Base-by-base conservation (phyloP, 2,113 vertebrate species). In the Cryptomyrus ogoouensis region DNA sequence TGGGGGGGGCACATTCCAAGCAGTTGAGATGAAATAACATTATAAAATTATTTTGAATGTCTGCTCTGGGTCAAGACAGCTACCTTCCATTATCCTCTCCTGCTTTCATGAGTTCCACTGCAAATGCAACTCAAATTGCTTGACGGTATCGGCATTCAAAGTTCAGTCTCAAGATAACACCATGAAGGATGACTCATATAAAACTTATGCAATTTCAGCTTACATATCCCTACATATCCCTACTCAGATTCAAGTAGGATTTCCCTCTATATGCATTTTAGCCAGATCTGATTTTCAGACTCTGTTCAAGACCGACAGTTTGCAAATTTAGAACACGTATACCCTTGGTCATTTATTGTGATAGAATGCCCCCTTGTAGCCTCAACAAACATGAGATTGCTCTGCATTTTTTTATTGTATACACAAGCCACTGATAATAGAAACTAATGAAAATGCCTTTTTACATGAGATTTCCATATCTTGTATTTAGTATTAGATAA, bases 71-170 rank as follows among this genome's bases (percentile, higher is more conserved):
- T 70, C 62, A 70, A 70, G 62, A 70, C 62, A 70, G 62, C 62
- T 70, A 31, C 62, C 62, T 31, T 70, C 27, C 62, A 70, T 70
- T 70, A 70, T 70, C 9, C 62, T 70, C n/a, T 70, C n/a, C n/a
- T 70, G 27, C 62, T 70, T 70, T 70, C 27, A 70, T 31, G n/a
- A 70, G 62, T 70, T 70, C 27, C 62, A 70, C n/a, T 70, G 62
- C 62, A 70, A 70, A 70, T 70, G 62, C 62, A 70, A 70, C 62
- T 70, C n/a, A 70, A 70, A 70, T 70, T 70, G 62, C 62, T 70
- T 4, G 27, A 70, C 62, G 27, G n/a, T 31, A 70, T 70, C 9
- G 62, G n/a, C 62, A 70, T 70, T 70, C 62, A 70, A 70, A 70
- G 62, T 70, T 70, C n/a, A 31, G 62, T 70, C 62, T 70, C 62